Base-by-base conservation (phyloP, 1,140 invertebrate genomes). In the Dendroctonus ponderosae region DNA sequence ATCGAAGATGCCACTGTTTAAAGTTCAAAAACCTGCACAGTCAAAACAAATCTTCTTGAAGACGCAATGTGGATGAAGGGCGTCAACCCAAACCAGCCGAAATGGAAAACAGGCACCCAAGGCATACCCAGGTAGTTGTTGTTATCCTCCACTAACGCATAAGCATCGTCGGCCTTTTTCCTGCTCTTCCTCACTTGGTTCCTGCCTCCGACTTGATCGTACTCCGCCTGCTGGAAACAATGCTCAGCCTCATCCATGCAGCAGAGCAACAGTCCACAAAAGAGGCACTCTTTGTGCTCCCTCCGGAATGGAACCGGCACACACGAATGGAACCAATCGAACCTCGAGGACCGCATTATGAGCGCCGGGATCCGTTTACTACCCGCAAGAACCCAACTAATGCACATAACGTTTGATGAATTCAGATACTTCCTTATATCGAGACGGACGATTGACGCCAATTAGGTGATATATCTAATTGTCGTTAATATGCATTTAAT, bases 61-160 rank as follows among this genome's bases (percentile, higher is more conserved):
- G 26, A 26, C 26, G 3, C 26, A 1, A 26, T 26, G 26, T 26
- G 26, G 26, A 26, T 26, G 26, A 3, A 26, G 26, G 1, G 26
- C 26, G 26, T 26, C 3, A 26, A 26, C 1, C 26, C 26, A 26
- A 26, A 26, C 26, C 26, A 26, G 3, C 26, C 26, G 1, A 26
- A 26, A 26, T 26, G 3, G 26, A 26, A 26, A 26, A 3, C 1
- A 26, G 26, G 1, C 26, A 26, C 26, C 26, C 1, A 49, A 43
- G 40, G 8, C 60, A 41, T 62, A 62, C 60, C 60, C 52, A 62
- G 43, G 37, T 51, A 62, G 15, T 62, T 62, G 42, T 62, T 62
- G 42, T 62, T 62, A 42, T 62, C 39, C 12, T 62, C 48, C 48
- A 62, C 12, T 11, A 52, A 15, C 39, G 51, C 49, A 52, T 62